Evolutionary conservation across 1,140 invertebrate species (phyloP).

Genomic region (Lordiphosa clarofinis): DNA sequence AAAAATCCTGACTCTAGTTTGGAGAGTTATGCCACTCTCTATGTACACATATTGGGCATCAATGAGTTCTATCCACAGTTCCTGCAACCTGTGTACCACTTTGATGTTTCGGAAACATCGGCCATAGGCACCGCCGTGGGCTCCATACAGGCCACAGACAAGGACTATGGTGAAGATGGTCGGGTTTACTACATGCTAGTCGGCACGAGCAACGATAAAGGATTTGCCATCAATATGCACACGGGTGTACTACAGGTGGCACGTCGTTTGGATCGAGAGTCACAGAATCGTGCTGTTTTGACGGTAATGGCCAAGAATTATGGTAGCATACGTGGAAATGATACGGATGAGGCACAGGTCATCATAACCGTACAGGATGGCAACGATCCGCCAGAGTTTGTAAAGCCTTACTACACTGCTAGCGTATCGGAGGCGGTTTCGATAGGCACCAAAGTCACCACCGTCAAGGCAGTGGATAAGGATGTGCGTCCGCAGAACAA

Average conservation of each 20-base stretch:
- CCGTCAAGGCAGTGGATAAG: slow-evolving; percentile 93
- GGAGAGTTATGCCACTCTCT: slow-evolving; percentile 86
- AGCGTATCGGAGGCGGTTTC: slow-evolving; percentile 88
- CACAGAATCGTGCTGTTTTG: slow-evolving; percentile 92
- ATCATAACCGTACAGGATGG: slow-evolving; percentile 96
- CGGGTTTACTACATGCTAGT: slow-evolving; percentile 95
- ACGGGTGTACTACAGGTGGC: slow-evolving; percentile 92
- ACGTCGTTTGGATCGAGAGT: slow-evolving; percentile 91
- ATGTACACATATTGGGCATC: slow-evolving; percentile 91
- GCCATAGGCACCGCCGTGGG: slow-evolving; percentile 92
- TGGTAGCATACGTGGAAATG: slow-evolving; percentile 94
- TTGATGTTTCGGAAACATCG: slow-evolving; percentile 96
- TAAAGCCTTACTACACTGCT: slow-evolving; percentile 87
- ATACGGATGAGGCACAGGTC: slow-evolving; percentile 96
- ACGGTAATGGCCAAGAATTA: slow-evolving; percentile 97
- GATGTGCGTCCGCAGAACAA: slow-evolving; percentile 95
- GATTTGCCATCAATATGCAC: slow-evolving; percentile 92
- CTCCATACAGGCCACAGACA: slow-evolving; percentile 92
- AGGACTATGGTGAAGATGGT: slow-evolving; percentile 95
- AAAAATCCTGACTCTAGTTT: slow-evolving; percentile 92
- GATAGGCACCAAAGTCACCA: slow-evolving; percentile 86
- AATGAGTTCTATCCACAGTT: slow-evolving; percentile 97
- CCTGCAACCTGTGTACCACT: slow-evolving; percentile 93
- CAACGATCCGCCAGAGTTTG: slow-evolving; percentile 96
- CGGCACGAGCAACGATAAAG: slow-evolving; percentile 94